phyloP scores from a whole-genome alignment of 1,140 invertebrate species.

The Ostrea edulis region DNA sequence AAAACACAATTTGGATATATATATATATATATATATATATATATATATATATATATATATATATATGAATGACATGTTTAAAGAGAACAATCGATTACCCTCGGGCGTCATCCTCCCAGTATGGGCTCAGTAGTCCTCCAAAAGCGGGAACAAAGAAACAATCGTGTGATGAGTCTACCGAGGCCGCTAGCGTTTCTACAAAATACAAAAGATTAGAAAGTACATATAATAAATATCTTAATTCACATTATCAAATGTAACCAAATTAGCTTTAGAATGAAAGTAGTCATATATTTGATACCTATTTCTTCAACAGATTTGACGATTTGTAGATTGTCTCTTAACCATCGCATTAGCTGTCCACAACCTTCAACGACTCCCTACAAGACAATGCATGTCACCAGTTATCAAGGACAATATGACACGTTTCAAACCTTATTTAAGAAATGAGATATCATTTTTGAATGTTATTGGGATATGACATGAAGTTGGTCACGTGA shows the following conservation, averaged over 20 bases:
- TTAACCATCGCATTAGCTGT: conserved; percentile 91
- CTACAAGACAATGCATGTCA: conserved; percentile 80
- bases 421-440: no score
- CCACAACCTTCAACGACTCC: conserved; percentile 94
- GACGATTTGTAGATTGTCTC: conserved; percentile 90
- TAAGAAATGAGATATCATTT: no score
- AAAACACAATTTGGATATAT: no score
- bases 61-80: not conserved
- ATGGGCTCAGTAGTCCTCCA: conserved; percentile 94
- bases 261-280: not conserved
- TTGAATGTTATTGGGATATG: no score
- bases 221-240: not conserved
- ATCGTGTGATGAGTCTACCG: conserved; percentile 87
- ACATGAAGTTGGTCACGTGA: no score
- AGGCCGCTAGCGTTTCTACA: conserved; percentile 85
- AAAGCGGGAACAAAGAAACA: conserved; percentile 95
- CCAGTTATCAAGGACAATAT: not conserved
- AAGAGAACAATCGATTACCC: conserved; percentile 79
- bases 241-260: not conserved
- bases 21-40: not conserved
- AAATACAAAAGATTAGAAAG: not conserved
- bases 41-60: not conserved
- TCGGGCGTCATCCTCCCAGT: conserved; percentile 94
- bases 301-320: conserved; percentile 85
- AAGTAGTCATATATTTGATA: conserved; percentile 42